Evolutionary conservation across 1,140 invertebrate genomes (phyloP), one percentile per base, ranked within the genome.

Genomic region (Apis dorsata): DNA sequence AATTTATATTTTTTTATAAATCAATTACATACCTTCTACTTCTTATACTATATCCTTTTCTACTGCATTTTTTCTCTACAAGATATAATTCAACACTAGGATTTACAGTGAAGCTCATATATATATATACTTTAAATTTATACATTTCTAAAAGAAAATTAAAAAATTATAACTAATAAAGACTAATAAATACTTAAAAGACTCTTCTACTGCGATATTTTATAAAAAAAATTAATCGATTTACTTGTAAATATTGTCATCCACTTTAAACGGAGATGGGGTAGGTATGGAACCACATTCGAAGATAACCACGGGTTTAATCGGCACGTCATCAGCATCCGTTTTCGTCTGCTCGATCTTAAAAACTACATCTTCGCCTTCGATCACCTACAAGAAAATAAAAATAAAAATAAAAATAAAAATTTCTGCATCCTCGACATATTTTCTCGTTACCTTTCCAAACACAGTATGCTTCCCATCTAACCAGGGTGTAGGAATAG

Each of bases 401-500:
- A 83, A 79, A 66, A 11, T 28, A 51, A 63, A n/a, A 63, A 11
- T 44, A 1, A 63, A n/a, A 63, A 11, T 44, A 1, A 24, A 1
- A 1, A n/a, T 34, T 55, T 12, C 17, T 17, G 1, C 15, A 8
- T 34, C 9, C 9, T 10, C n/a, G 10, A 34, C 55, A 44, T 0
- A 21, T 15, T 28, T 63, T 2, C 57, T 70, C 34, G 15, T 73
- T 94, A 98, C 97, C 94, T 98, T 99, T 89, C 99, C 99, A 94
- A 99, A 99, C 11, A 99, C 97, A 9, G 98, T 97, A 92, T 99
- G 98, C 79, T 97, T 95, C 9, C 97, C 97, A 94, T 99, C 97
- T 68, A 99, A 93, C 98, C 98, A 99, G 7, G 97, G 96, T 0
- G 98, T 98, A 17, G 96, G 95, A 76, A 97, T 95, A 8, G 97